Conservation (phyloP, 2,797 vertebrate species). For the Silurus aristotelis region DNA sequence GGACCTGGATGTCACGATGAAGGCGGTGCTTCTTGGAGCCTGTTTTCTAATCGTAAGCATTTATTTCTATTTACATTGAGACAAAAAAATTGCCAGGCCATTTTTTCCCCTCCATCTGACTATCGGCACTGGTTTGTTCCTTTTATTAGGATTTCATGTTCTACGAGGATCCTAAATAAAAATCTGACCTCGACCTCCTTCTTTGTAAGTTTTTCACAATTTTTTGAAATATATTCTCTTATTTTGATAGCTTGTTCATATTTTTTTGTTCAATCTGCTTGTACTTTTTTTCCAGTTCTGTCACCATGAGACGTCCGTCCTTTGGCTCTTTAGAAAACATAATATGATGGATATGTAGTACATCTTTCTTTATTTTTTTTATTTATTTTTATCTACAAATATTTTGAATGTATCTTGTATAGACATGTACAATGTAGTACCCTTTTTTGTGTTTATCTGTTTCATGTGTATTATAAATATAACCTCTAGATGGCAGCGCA, state of each 20-base stretch:
- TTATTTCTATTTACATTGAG: background rate
- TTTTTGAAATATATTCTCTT: no score
- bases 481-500: slow-evolving; percentile 35
- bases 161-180: slow-evolving; percentile 61
- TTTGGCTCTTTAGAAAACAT: background rate
- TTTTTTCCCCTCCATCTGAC: background rate
- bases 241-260: background rate
- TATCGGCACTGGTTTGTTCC: background rate
- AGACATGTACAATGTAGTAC: background rate
- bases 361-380: no score
- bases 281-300: background rate
- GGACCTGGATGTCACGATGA: slow-evolving; percentile 80
- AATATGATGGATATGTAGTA: background rate
- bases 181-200: background rate
- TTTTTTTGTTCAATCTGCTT: background rate
- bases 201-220: slow-evolving; percentile 26
- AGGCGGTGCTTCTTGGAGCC: slow-evolving; percentile 78
- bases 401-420: background rate
- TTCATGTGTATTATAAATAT: background rate
- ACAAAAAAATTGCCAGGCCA: no score
- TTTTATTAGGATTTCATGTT: slow-evolving; percentile 67
- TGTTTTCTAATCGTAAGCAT: slow-evolving; percentile 84
- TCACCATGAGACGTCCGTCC: background rate
- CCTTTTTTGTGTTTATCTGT: background rate
- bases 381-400: background rate